Base-by-base conservation (phyloP, 2,797 vertebrate genomes). In the Corythornis leucogaster region DNA sequence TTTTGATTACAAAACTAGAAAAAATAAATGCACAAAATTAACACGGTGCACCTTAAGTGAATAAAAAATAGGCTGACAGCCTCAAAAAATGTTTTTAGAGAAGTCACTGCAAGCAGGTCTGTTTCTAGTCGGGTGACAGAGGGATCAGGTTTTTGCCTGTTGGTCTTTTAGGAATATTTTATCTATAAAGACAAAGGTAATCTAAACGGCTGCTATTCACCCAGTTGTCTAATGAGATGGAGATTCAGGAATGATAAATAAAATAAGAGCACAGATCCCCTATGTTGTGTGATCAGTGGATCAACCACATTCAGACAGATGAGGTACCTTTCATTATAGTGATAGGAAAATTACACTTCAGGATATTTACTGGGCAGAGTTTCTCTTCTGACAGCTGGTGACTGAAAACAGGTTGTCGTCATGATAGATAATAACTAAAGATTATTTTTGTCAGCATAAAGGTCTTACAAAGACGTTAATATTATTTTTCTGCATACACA, bases 41-140 rank as follows among this genome's bases (percentile, higher is more conserved):
- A 68, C 1, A 2, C 19, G 21, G 53, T 63, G 22, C n/a, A 80
- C 50, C 50, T 42, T 78, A 89, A 91, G 17, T 43, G 75, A 80
- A 89, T 92, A 91, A 92, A 74, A 93, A 92, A 77, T 12, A 61
- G 59, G 12, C 55, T 74, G 88, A n/a, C 28, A n/a, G 38, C 15
- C 58, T 88, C 59, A 53, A 84, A 40, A 40, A 76, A 42, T 45
- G 1, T 71, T 31, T 62, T 93, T 78, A 8, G 4, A 59, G 31
- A 55, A 57, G 31, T 58, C 48, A 22, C 40, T 57, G 57, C 70
- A 35, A 73, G 20, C 24, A 33, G 59, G 9, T 43, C 40, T 86
- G 18, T 68, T 83, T 80, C 62, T 61, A 75, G 58, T 43, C 63
- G 55, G 21, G 31, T 43, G 35, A 69, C 54, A 79, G 51, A 66